Evolutionary conservation across 35 echinoderm and acorn worm species (phyloP), one percentile per base, ranked within the genome.

Genomic region (Apostichopus parvimensis): DNA sequence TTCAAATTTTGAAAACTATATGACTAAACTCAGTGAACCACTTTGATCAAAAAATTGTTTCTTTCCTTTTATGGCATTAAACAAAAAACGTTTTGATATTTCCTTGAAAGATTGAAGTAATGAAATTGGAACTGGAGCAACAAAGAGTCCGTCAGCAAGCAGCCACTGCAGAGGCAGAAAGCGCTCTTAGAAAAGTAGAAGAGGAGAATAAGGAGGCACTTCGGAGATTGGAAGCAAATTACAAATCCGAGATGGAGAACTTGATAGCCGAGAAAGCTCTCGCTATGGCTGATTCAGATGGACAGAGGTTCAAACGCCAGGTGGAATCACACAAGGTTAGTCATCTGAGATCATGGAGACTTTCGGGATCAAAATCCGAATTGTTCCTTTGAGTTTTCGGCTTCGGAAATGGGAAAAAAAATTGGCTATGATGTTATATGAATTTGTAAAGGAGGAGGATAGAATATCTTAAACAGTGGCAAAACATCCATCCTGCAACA

Each of bases 111-210:
- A 88, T 95, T 25, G 95, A 97, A 53, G 65, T 86, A 26, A n/a
- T 96, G 5, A 88, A 91, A 5, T 73, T 98, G 64, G 97, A 96
- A 87, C 80, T 96, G 87, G 97, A 98, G 6, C 94, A 98, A 83
- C 97, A 96, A 56, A 54, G 97, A 54, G 57, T 98, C 2, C 73
- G 91, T 6, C 76, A 94, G 55, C 93, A 94, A 57, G 94, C 94
- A 1, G 75, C 91, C 0, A 45, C 94, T 55, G 97, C 97, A 5
- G 94, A 98, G 77, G 84, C 91, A 77, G 97, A 98, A 92, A 64
- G 94, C 70, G 91, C 93, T 64, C 73, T 92, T 13, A 87, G 97
- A 57, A 92, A 84, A 15, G 71, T 54, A 4, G 66, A 91, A 17
- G 97, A 98, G 82, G 93, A 92, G 53, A 77, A 73, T 22, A 83